Conservation (phyloP, 2,888 invertebrate genomes). For the Lysandra coridon region DNA sequence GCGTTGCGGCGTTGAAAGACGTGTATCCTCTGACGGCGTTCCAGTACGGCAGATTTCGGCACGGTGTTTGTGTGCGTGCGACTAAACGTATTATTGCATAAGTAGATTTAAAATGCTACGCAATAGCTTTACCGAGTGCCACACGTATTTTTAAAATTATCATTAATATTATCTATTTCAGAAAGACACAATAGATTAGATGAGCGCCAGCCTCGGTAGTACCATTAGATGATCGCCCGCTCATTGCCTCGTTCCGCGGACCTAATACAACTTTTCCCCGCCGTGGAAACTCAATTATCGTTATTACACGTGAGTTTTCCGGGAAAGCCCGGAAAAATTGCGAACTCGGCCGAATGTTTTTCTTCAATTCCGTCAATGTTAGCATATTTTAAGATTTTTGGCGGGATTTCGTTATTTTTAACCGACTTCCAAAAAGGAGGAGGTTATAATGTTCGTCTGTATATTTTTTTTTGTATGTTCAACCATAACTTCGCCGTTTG, state of each 20-base stretch:
- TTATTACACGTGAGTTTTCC: slow-evolving; percentile 11
- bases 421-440: no score
- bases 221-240: not conserved
- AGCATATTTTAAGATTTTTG: not conserved
- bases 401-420: not conserved
- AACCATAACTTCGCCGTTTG: no score
- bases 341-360: not conserved
- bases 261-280: slow-evolving; percentile 3
- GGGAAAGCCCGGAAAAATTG: not conserved
- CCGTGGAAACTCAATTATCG: slow-evolving; percentile 6
- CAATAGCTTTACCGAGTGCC: not conserved
- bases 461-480: no score
- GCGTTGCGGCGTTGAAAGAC: no score
- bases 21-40: no score
- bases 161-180: no score
- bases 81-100: no score
- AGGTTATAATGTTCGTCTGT: no score
- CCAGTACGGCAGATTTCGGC: no score
- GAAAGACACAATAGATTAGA: no score
- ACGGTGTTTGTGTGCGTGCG: no score
- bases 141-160: no score
- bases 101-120: not conserved
- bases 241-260: not conserved
- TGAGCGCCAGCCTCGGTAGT: not conserved
- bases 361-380: not conserved